A percentile compares a stretch with the other conserved stretches of the same genome.
Evolutionary conservation across 1,140 invertebrate species (phyloP).

Genomic region (Ruditapes philippinarum): DNA sequence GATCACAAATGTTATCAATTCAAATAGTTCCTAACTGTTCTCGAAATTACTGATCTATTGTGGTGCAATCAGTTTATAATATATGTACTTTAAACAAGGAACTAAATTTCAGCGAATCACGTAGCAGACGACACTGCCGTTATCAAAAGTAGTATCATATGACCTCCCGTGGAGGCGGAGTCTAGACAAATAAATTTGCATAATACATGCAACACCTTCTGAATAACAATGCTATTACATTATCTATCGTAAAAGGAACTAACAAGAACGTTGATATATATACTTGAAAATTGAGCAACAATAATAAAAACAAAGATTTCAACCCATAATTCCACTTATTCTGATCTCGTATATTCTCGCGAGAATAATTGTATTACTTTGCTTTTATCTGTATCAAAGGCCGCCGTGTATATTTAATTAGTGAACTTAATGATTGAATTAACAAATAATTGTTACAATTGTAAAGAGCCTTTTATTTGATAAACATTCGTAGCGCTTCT

Average conservation of each 20-base stretch:
- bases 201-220: background rate
- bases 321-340: slow-evolving; percentile 9
- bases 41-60: too few relatives aligned
- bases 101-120: background rate
- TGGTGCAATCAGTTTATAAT: too few relatives aligned
- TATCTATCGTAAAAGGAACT: background rate
- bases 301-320: slow-evolving; percentile 26
- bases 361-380: slow-evolving; percentile 20
- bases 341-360: background rate
- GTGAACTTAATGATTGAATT: slow-evolving; percentile 59
- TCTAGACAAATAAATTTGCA: slow-evolving; percentile 24
- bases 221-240: background rate
- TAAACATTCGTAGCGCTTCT: slow-evolving; percentile 58
- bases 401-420: slow-evolving; percentile 58
- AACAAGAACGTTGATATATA: background rate
- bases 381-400: slow-evolving; percentile 56
- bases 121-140: background rate
- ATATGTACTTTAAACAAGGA: too few relatives aligned
- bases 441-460: slow-evolving; percentile 61
- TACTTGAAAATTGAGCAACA: slow-evolving; percentile 3
- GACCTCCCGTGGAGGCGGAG: slow-evolving; percentile 18
- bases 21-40: too few relatives aligned
- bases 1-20: too few relatives aligned
- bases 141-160: background rate
- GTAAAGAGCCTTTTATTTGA: slow-evolving; percentile 29